Conservation (phyloP, 2,113 vertebrate genomes). For the Alligator sinensis region DNA sequence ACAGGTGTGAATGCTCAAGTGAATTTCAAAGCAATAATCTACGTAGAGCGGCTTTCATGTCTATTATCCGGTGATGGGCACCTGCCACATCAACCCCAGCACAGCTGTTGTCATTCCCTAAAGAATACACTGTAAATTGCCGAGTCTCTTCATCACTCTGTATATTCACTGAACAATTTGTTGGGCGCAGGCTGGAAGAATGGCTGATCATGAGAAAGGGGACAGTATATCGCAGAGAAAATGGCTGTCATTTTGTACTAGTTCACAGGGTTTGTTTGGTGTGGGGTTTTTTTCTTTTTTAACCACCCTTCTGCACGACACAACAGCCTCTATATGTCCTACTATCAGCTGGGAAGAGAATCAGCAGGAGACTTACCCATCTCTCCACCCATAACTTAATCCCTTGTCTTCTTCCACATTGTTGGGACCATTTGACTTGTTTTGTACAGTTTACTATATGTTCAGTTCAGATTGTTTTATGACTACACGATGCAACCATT, state of each 20-base stretch:
- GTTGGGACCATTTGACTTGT: neutral
- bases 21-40: neutral
- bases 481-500: neutral
- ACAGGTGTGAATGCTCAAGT: neutral
- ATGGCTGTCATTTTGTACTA: neutral
- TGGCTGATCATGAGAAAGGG: neutral
- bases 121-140: neutral
- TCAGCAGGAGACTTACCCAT: neutral
- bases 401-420: neutral
- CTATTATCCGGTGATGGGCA: neutral
- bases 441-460: neutral
- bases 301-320: neutral
- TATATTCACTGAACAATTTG: neutral
- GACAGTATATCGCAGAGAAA: neutral
- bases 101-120: fast-evolving
- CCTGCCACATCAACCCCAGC: neutral
- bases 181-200: neutral
- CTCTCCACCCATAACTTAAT: neutral
- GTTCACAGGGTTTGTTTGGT: neutral
- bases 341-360: neutral
- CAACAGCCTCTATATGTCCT: neutral
- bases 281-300: neutral
- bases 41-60: neutral
- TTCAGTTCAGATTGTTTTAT: neutral
- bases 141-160: neutral